These are phyloP conservation scores for Anguilla megastoma DNA, from an alignment of 2,797 vertebrate genomes.

Conservation along the genomic window DNA sequence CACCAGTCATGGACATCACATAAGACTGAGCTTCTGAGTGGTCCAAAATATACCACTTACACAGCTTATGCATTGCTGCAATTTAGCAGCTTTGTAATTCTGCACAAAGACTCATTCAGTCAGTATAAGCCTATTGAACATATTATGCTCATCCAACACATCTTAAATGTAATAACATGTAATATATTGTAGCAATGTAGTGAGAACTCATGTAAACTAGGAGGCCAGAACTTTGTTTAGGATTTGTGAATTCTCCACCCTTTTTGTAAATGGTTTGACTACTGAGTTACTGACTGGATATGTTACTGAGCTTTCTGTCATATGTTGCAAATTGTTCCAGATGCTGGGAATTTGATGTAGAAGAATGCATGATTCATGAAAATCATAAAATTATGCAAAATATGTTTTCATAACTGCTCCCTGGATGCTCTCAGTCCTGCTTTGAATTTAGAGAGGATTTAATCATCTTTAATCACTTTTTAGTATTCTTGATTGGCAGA, in stretches of 20 bases:
- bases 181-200: not conserved
- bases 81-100: no score
- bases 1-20: not conserved
- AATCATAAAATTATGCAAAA: not conserved
- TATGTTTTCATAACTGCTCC: not conserved
- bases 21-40: not conserved
- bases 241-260: not conserved
- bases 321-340: not conserved
- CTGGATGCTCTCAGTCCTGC: not conserved
- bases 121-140: no score
- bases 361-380: not conserved
- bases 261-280: not conserved
- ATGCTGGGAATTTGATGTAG: not conserved
- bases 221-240: not conserved
- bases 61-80: no score
- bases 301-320: not conserved
- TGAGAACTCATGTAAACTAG: not conserved
- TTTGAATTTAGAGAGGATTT: not conserved
- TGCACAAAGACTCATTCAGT: not conserved
- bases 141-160: not conserved
- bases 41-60: not conserved
- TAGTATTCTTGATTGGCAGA: not conserved
- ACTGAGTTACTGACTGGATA: not conserved
- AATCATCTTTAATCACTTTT: not conserved
- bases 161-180: not conserved